Evolutionary conservation across 2,888 invertebrate genomes (phyloP), one percentile per base, ranked within the genome.

Genomic region (Cepaea hortensis): DNA sequence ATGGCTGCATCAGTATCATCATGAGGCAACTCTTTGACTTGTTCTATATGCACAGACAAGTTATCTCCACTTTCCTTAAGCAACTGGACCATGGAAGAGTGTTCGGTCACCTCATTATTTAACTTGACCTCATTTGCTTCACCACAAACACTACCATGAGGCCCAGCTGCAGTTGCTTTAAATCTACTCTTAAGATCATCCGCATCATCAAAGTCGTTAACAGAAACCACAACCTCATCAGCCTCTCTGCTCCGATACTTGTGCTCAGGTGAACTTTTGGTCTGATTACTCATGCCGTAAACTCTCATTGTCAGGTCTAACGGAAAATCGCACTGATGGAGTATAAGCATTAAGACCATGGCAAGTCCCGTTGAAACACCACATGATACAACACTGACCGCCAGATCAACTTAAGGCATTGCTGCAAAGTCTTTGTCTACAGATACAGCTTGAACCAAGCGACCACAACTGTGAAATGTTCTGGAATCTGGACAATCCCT

Each of bases 131-230:
- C 84, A 11, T 70, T 46, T 23, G 35, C 80, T 50, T 81, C 75
- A 50, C 50, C 77, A 82, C 77, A 48, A 7, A 55, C 84, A 77
- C 82, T 70, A 15, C 76, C 48, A 6, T 76, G 18, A 76, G n/a
- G 35, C 46, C 46, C 48, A n/a, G 70, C n/a, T 11, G 84, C 20
- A 35, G 72, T 46, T 61, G 79, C 77, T 65, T 86, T 80, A 18
- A 90, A 72, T 85, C 89, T 88, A 13, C 89, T 87, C 88, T 92
- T 92, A 50, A 92, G 81, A 73, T 84, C 80, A 82, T 91, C 91
- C 68, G 91, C 89, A 89, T 92, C 90, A 84, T 91, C 91, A 81
- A 83, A 86, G 46, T 83, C 79, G 15, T n/a, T 23, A 35, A 87
- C 87, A 72, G 89, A 84, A 20, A 73, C 80, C 48, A 81, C 81